Evolutionary conservation across 2,888 invertebrate species (phyloP).

Genomic region (Escarpia spicata): DNA sequence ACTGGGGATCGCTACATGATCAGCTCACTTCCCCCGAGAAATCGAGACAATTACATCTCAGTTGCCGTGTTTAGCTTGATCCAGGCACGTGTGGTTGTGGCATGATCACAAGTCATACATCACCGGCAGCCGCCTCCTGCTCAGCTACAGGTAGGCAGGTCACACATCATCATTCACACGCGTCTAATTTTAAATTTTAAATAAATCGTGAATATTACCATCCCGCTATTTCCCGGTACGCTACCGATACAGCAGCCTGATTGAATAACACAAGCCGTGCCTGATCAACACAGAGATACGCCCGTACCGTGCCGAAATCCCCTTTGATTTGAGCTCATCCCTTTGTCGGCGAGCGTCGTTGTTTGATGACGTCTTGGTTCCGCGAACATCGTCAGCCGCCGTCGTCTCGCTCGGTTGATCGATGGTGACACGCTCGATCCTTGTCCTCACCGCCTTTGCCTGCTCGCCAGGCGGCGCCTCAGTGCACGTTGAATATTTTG

Average conservation of each 20-base stretch:
- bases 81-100: neutral
- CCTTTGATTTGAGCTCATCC: slow-evolving; percentile 1
- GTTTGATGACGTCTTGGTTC: neutral
- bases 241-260: neutral
- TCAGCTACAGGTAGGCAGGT: slow-evolving; percentile 2
- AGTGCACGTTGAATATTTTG: neutral
- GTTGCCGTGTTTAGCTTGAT: neutral
- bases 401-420: slow-evolving; percentile 10
- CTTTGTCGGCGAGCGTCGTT: slow-evolving; percentile 10
- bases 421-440: neutral
- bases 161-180: slow-evolving; percentile 9
- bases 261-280: neutral
- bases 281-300: neutral
- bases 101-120: neutral
- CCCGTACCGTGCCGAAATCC: neutral
- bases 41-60: neutral
- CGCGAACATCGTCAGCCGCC: neutral
- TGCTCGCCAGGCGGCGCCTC: neutral
- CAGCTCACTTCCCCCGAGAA: neutral
- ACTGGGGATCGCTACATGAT: neutral
- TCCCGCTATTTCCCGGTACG: neutral
- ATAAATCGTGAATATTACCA: slow-evolving; percentile 8
- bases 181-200: neutral
- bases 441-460: neutral
- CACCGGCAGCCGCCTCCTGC: neutral